Percentiles rank a stretch among this genome's conserved stretches.
phyloP scores from a whole-genome alignment of 2,797 vertebrate genomes.

The Poecilia wingei region DNA sequence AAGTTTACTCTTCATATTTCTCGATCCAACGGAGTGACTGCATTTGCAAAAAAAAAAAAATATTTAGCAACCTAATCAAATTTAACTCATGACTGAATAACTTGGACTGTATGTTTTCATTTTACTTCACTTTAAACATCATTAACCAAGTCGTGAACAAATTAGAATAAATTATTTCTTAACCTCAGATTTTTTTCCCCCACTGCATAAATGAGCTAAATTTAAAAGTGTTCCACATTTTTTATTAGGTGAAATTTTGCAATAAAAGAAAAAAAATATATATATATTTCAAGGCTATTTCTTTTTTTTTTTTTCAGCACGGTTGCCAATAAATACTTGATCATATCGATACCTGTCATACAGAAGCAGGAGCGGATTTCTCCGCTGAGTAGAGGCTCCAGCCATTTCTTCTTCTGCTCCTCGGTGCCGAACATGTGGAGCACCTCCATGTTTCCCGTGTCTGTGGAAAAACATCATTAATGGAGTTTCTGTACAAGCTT shows the following conservation, averaged over 20 bases:
- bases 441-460: slow-evolving; percentile 96
- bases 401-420: slow-evolving; percentile 90
- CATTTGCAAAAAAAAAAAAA: background rate
- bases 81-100: background rate
- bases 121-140: background rate
- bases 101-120: background rate
- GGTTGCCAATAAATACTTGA: too few species aligned
- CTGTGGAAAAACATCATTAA: slow-evolving; percentile 66
- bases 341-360: slow-evolving; percentile 88
- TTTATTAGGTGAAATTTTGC: background rate
- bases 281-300: background rate
- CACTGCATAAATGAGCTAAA: background rate
- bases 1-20: background rate
- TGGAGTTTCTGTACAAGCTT: background rate
- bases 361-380: slow-evolving; percentile 93
- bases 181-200: background rate
- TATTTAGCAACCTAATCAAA: background rate
- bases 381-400: slow-evolving; percentile 90
- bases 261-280: background rate
- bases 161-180: background rate
- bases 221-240: background rate
- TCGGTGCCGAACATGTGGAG: slow-evolving; percentile 91
- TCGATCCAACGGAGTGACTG: background rate
- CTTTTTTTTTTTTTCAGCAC: background rate
- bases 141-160: background rate